These are phyloP conservation scores for human DNA, from an alignment of 2,113 vertebrate genomes.

Conservation along the genomic window DNA sequence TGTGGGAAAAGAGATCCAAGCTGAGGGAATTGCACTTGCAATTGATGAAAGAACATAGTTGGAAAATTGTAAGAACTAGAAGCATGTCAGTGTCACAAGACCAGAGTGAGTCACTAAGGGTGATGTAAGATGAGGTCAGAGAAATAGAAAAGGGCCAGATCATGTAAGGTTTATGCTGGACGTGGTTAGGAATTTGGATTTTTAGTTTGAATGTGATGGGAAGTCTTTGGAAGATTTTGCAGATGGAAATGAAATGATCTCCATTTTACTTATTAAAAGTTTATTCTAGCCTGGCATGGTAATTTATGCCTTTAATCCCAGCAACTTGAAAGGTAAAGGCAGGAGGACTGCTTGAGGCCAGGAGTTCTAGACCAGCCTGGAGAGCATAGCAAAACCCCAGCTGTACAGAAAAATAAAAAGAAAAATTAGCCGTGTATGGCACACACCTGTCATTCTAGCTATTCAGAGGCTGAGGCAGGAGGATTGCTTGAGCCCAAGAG, in stretches of 20 bases:
- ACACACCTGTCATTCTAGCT: too few relatives aligned
- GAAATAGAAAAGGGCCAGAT: background rate
- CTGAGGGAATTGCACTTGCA: background rate
- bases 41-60: background rate
- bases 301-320: too few relatives aligned
- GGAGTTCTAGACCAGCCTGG: too few relatives aligned
- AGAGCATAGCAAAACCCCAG: too few relatives aligned
- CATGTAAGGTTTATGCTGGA: background rate
- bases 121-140: background rate
- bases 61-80: background rate
- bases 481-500: too few relatives aligned
- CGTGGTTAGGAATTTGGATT: background rate
- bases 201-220: background rate
- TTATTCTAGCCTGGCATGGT: background rate
- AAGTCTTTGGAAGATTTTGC: background rate
- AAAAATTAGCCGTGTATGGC: too few relatives aligned
- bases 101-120: background rate
- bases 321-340: too few relatives aligned
- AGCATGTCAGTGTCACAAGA: background rate
- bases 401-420: too few relatives aligned
- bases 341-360: too few relatives aligned
- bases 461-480: too few relatives aligned
- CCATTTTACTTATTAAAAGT: background rate
- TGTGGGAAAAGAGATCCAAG: background rate
- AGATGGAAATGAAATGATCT: background rate